phyloP scores from a whole-genome alignment of 2,888 invertebrate genomes.

The Agapetus fuscipes region DNA sequence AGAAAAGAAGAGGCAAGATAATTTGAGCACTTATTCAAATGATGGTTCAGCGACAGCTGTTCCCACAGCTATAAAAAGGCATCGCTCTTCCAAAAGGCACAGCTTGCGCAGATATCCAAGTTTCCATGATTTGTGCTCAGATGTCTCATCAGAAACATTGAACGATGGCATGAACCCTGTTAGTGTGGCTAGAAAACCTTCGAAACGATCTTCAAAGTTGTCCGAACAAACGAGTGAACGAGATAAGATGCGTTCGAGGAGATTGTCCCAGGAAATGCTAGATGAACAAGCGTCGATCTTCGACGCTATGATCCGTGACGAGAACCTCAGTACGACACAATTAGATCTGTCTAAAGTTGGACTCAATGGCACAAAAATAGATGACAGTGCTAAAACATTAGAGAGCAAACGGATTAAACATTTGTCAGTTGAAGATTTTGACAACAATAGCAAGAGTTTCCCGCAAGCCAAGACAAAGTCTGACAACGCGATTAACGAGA shows the following conservation, averaged over 20 bases:
- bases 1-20: conserved; percentile 20
- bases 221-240: conserved; percentile 2
- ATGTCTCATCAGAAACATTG: conserved; percentile 35
- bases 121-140: conserved; percentile 29
- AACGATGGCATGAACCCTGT: conserved; percentile 47
- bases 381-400: conserved; percentile 19
- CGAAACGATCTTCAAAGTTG: conserved; percentile 28
- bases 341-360: conserved; percentile 42
- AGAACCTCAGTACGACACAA: conserved; percentile 40
- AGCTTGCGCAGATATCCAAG: conserved; percentile 35
- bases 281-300: conserved; percentile 46
- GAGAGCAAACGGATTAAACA: conserved; percentile 28
- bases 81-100: conserved; percentile 23
- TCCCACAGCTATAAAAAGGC: conserved; percentile 23
- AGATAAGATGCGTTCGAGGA: conserved; percentile 31
- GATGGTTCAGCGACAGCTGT: conserved; percentile 29
- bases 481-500: conserved; percentile 35
- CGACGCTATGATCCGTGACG: conserved; percentile 43
- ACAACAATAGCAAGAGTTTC: conserved; percentile 28
- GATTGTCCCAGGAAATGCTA: conserved; percentile 48
- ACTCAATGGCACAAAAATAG: conserved; percentile 13
- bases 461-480: conserved; percentile 28
- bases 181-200: conserved; percentile 33
- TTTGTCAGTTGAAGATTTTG: conserved; percentile 14
- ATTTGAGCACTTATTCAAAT: conserved; percentile 22